Base-by-base conservation (phyloP, 2,888 invertebrate genomes). In the Melinaea marsaeus region DNA sequence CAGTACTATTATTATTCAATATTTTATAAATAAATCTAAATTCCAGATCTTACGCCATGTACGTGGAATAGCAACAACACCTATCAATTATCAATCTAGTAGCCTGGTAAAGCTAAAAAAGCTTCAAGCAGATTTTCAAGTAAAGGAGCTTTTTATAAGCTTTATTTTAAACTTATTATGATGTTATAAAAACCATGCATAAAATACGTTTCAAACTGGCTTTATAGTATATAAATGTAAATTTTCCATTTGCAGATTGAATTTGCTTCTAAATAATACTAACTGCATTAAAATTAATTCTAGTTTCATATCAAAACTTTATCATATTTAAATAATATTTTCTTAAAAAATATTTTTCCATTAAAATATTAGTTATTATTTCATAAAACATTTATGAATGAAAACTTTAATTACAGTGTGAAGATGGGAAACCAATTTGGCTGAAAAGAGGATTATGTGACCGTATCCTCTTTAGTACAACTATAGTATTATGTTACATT, bases 391-490 rank as follows among this genome's bases (percentile, higher is more conserved):
- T 60, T 13, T n/a, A 32, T 57, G 57, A 55, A 4, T 55, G 11
- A n/a, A n/a, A n/a, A n/a, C 55, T 6, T 13, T 57, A 59, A 56
- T 69, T 69, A 54, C 74, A 85, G 84, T 71, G 74, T 65, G 78
- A 81, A 35, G 79, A 86, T 70, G 86, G 84, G 45, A 70, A 69
- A 65, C 83, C 81, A 11, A 67, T 87, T 45, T 83, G 78, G 73
- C 71, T 85, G 55, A 87, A 86, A 72, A 74, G 78, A n/a, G 85
- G 85, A 3, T 59, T 77, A 2, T 58, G 67, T 13, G 86, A 87
- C 64, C 76, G 77, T 57, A 55, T 83, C 34, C 69, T 85, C 11
- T 83, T 77, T 64, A 70, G 73, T 3, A 55, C 69, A 4, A 81
- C 81, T 9, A 11, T 77, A 13, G 58, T 72, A 37, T 54, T 71